Evolutionary conservation across 2,888 invertebrate species (phyloP).

Genomic region (Pherbina coryleti): DNA sequence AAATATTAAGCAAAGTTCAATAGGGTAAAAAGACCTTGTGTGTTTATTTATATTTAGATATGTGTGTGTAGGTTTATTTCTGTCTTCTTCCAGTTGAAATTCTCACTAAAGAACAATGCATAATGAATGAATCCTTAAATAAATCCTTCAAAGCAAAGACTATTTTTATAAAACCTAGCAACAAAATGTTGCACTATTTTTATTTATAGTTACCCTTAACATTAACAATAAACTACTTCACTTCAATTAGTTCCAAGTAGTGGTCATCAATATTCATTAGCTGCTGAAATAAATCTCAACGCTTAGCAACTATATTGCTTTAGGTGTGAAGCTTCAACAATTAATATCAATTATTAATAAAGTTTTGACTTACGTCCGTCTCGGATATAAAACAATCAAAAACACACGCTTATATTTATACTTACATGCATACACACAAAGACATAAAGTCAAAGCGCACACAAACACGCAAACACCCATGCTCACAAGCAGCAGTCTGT

Average conservation of each 20-base stretch:
- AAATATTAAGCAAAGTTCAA: background rate
- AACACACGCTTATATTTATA: too few species aligned
- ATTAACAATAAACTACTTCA: background rate
- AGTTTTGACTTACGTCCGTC: slow-evolving; percentile 38
- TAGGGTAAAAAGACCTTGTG: background rate
- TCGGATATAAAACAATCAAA: background rate
- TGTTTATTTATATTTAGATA: background rate
- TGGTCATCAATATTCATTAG: background rate
- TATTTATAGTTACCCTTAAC: background rate
- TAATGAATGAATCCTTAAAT: too few species aligned
- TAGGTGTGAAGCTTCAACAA: slow-evolving; percentile 44
- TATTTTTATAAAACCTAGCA: too few species aligned
- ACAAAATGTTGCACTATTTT: background rate
- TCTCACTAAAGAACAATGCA: too few species aligned
- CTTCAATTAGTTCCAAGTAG: background rate
- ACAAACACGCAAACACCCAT: background rate
- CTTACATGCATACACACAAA: too few species aligned
- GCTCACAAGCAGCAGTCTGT: background rate
- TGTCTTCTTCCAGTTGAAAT: background rate
- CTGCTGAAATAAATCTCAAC: background rate
- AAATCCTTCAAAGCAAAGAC: too few species aligned
- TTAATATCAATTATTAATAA: slow-evolving; percentile 61
- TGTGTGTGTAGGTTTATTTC: background rate
- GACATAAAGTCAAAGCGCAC: background rate
- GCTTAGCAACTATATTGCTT: background rate